phyloP scores from a whole-genome alignment of 2,113 vertebrate species.

The Ameiurus melas region DNA sequence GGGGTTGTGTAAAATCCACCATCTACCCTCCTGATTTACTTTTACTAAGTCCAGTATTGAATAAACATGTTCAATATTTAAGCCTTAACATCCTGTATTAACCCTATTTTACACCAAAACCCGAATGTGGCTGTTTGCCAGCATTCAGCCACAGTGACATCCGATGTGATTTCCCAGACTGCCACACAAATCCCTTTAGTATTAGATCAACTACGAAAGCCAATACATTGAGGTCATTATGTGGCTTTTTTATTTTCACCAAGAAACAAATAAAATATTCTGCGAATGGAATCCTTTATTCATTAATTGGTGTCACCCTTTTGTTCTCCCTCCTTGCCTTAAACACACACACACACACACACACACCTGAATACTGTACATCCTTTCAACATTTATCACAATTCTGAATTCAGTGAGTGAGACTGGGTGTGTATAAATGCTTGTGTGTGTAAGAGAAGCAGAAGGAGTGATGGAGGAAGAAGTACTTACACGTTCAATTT shows the following conservation, averaged over 20 bases:
- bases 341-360: neutral
- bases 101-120: neutral
- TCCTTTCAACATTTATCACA: neutral
- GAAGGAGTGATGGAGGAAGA: neutral
- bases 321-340: neutral
- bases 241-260: neutral
- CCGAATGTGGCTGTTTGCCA: neutral
- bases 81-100: neutral
- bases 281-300: neutral
- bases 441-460: neutral
- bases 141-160: neutral
- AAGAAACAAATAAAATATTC: neutral
- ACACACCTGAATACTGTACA: neutral
- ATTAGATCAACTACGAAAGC: neutral
- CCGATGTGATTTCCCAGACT: neutral
- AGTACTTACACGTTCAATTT: neutral
- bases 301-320: neutral
- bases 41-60: neutral
- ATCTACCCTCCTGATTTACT: neutral
- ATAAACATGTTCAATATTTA: neutral
- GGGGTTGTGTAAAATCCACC: neutral
- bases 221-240: neutral
- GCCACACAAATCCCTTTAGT: constrained; percentile 1
- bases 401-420: neutral
- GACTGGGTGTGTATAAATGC: too few species aligned